A percentile compares a stretch with the other conserved stretches of the same genome.
Evolutionary conservation across 2,797 vertebrate genomes (phyloP).

Genomic region (Rousettus madagascariensis): DNA sequence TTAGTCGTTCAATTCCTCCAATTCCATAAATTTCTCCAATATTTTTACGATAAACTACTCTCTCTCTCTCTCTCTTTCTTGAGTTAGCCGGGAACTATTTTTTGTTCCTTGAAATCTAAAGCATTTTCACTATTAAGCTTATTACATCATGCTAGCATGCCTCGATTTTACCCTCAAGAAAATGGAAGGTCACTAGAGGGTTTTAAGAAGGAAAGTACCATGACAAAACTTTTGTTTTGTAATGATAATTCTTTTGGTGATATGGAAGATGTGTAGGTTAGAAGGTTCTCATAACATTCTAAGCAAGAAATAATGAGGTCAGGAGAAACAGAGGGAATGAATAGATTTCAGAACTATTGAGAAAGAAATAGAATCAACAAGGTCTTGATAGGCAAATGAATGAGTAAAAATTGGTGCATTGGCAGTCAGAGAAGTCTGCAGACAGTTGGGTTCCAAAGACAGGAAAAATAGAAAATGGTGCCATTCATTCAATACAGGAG

Average conservation of each 20-base stretch:
- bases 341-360: constrained; percentile 29
- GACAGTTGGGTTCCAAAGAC: background rate
- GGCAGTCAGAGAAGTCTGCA: background rate
- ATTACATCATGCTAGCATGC: background rate
- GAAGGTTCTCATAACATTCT: background rate
- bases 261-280: background rate
- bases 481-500: background rate
- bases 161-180: background rate
- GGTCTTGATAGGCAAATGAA: background rate
- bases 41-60: background rate
- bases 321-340: background rate
- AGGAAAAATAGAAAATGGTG: background rate
- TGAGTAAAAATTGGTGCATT: background rate
- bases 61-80: background rate
- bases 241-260: background rate
- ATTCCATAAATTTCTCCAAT: background rate
- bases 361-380: constrained; percentile 13
- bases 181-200: background rate
- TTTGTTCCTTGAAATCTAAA: background rate
- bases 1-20: background rate
- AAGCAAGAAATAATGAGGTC: background rate
- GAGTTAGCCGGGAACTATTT: background rate
- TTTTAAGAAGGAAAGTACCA: background rate
- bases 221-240: background rate
- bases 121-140: background rate